These are phyloP conservation scores for Gryon sp. DNA, from an alignment of 1,140 invertebrate species.

Conservation along the genomic window DNA sequence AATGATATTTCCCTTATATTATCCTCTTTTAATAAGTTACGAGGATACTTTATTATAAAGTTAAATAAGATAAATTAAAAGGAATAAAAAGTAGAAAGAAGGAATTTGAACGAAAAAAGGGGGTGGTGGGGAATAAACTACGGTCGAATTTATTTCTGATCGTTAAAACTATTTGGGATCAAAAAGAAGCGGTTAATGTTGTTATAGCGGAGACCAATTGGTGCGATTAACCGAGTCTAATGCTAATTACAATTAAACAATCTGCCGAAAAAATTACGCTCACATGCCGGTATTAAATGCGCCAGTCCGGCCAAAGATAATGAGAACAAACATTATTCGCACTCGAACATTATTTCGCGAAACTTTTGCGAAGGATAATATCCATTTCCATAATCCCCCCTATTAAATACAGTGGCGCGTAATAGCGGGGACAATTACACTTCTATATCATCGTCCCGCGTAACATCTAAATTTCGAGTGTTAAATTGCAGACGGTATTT, in stretches of 20 bases:
- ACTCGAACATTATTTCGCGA: conserved; percentile 45
- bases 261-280: conserved; percentile 12
- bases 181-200: not conserved
- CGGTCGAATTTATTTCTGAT: too few relatives aligned
- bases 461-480: conserved; percentile 60
- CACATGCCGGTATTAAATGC: conserved; percentile 12
- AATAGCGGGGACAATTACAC: conserved; percentile 61
- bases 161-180: not conserved
- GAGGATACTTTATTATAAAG: too few relatives aligned
- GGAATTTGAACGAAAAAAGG: too few relatives aligned
- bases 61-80: too few relatives aligned
- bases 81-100: too few relatives aligned
- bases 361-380: conserved; percentile 53
- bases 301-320: conserved; percentile 24
- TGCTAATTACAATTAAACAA: conserved; percentile 43
- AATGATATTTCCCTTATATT: too few relatives aligned
- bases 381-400: conserved; percentile 62
- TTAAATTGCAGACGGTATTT: conserved; percentile 58
- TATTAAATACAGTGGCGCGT: conserved; percentile 58
- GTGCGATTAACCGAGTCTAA: not conserved
- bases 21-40: too few relatives aligned
- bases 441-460: conserved; percentile 57
- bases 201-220: conserved; percentile 11
- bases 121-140: too few relatives aligned
- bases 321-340: conserved; percentile 55